Evolutionary conservation across 1,140 invertebrate genomes (phyloP).

Genomic region (Drosophila biarmipes): DNA sequence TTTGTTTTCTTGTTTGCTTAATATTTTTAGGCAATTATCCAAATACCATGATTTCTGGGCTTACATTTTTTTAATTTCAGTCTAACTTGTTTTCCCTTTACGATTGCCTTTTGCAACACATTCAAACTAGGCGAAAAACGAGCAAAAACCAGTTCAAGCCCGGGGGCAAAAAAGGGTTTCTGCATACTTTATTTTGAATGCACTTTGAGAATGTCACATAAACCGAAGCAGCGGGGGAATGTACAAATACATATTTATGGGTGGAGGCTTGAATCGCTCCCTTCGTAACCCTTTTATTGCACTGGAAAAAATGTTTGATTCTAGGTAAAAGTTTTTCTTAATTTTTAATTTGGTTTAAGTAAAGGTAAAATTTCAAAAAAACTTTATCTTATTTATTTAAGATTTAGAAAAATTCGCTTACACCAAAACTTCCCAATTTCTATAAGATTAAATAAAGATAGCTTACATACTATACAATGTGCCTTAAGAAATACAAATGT

Average conservation of each 20-base stretch:
- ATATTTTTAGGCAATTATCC: not conserved
- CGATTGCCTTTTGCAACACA: not conserved
- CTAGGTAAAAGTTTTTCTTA: too few species aligned
- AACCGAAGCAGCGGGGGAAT: slow-evolving; percentile 14
- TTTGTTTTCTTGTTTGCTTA: too few species aligned
- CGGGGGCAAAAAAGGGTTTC: not conserved
- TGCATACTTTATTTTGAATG: slow-evolving; percentile 22
- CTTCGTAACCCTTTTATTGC: not conserved
- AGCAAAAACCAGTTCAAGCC: not conserved
- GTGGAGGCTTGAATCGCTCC: not conserved
- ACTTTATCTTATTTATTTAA: too few species aligned
- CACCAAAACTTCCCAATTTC: too few species aligned
- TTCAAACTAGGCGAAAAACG: not conserved
- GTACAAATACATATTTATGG: slow-evolving; percentile 6
- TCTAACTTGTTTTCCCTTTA: not conserved
- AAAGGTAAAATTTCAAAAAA: too few species aligned
- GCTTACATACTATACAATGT: too few species aligned
- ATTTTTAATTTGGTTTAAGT: too few species aligned
- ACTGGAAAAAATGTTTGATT: not conserved
- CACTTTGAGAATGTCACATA: slow-evolving; percentile 22
- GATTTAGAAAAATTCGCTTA: too few species aligned
- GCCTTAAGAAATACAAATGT: too few species aligned
- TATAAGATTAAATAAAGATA: too few species aligned
- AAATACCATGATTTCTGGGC: not conserved
- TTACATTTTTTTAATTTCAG: not conserved